A percentile compares a stretch with the other conserved stretches of the same genome.
These are phyloP conservation scores for Dromaius novaehollandiae DNA, from an alignment of 2,113 vertebrate genomes.

Conservation along the genomic window DNA sequence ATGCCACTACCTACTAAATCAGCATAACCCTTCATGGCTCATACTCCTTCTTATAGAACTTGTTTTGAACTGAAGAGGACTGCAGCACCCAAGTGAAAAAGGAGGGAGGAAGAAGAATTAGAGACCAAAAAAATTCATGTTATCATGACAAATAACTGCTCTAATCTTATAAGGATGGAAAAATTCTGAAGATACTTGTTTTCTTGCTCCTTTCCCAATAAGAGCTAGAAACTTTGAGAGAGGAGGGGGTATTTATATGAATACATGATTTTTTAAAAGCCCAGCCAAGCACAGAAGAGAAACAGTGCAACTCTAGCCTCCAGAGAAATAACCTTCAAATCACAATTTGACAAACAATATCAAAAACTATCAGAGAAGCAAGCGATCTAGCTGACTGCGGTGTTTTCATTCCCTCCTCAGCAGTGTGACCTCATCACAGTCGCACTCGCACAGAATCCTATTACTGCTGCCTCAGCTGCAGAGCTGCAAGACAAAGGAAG, in stretches of 20 bases:
- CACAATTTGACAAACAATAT: slow-evolving; percentile 62
- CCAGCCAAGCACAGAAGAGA: slow-evolving; percentile 12
- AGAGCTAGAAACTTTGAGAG: not conserved
- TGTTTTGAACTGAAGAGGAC: slow-evolving; percentile 7
- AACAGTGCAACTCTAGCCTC: slow-evolving; percentile 39
- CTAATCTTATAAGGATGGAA: not conserved
- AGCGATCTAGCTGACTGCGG: slow-evolving; percentile 42
- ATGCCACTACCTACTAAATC: slow-evolving; percentile 6
- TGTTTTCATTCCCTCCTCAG: slow-evolving; percentile 50
- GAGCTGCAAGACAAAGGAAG: slow-evolving; percentile 61
- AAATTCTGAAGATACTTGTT: slow-evolving; percentile 15
- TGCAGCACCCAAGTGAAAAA: not conserved
- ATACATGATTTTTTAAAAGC: not conserved
- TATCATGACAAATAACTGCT: not conserved
- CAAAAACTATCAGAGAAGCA: slow-evolving; percentile 53
- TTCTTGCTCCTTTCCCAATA: not conserved
- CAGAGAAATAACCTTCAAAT: slow-evolving; percentile 72
- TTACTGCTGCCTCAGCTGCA: slow-evolving; percentile 65
- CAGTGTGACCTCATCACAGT: slow-evolving; percentile 61
- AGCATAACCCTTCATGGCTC: slow-evolving; percentile 44
- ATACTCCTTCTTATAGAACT: slow-evolving; percentile 46
- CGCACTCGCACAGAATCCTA: slow-evolving; percentile 52
- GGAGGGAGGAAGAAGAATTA: not conserved
- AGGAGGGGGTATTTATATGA: not conserved
- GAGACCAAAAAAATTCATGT: not conserved